These are phyloP conservation scores for Lichenostomus cassidix DNA, from an alignment of 2,113 vertebrate genomes.

Conservation along the genomic window DNA sequence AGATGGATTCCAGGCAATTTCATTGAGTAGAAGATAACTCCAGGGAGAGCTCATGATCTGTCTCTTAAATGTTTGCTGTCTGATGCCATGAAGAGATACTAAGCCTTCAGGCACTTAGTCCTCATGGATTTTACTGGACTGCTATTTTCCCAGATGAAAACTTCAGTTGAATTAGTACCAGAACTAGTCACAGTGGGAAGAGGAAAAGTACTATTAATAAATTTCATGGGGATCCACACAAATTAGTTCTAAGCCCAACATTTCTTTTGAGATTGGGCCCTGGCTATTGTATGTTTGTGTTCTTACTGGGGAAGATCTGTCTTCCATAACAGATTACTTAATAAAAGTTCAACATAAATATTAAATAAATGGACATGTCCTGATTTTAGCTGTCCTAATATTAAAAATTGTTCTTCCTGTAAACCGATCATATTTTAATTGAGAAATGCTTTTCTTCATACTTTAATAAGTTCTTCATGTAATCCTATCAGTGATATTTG, in stretches of 20 bases:
- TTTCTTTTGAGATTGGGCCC: background rate
- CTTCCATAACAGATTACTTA: background rate
- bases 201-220: background rate
- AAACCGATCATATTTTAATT: background rate
- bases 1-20: background rate
- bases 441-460: background rate
- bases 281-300: background rate
- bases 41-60: background rate
- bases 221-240: fast-evolving
- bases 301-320: background rate
- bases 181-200: background rate
- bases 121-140: background rate
- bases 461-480: background rate
- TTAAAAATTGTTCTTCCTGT: background rate
- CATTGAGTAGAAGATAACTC: background rate
- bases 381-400: background rate
- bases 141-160: background rate
- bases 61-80: background rate
- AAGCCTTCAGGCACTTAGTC: background rate
- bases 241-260: background rate
- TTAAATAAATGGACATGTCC: background rate
- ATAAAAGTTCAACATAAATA: background rate
- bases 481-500: background rate
- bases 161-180: background rate
- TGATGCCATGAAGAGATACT: background rate